Conservation (phyloP, 2,113 vertebrate genomes). For the Girardinichthys multiradiatus region DNA sequence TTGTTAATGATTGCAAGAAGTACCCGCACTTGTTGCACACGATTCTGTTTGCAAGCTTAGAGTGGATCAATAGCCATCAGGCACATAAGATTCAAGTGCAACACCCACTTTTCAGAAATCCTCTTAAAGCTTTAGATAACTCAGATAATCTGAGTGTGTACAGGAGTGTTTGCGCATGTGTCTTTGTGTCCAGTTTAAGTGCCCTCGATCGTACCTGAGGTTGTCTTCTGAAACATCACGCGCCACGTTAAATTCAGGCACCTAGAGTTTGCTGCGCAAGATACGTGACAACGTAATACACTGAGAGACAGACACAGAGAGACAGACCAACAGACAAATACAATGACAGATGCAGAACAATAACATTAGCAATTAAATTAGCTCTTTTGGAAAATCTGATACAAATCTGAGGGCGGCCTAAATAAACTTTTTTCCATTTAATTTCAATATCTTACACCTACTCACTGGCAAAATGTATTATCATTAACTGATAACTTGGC, state of each 20-base stretch:
- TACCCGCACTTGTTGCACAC: conserved; percentile 2
- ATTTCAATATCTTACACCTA: too few species aligned
- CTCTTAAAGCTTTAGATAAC: conserved; percentile 66
- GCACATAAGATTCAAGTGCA: conserved; percentile 64
- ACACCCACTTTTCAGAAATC: conserved; percentile 60
- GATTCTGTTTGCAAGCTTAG: conserved; percentile 42
- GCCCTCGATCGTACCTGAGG: conserved; percentile 52
- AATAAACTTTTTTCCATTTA: too few species aligned
- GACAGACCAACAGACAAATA: neutral
- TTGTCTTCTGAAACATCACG: conserved; percentile 43
- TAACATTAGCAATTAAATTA: too few species aligned
- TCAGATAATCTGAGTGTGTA: conserved; percentile 67
- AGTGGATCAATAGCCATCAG: conserved; percentile 69
- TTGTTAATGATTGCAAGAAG: conserved; percentile 28
- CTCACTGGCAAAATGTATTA: neutral
- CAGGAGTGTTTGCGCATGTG: conserved; percentile 22
- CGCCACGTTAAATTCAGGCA: conserved; percentile 24
- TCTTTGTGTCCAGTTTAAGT: conserved; percentile 53
- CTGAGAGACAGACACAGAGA: neutral
- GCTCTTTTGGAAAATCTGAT: too few species aligned
- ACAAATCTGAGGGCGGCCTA: too few species aligned
- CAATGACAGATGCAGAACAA: neutral
- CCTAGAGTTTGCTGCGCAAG: conserved; percentile 15
- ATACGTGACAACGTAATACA: conserved; percentile 7
- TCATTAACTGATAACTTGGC: neutral